phyloP scores from a whole-genome alignment of 2,888 invertebrate genomes.

The Ophion obscuratus region DNA sequence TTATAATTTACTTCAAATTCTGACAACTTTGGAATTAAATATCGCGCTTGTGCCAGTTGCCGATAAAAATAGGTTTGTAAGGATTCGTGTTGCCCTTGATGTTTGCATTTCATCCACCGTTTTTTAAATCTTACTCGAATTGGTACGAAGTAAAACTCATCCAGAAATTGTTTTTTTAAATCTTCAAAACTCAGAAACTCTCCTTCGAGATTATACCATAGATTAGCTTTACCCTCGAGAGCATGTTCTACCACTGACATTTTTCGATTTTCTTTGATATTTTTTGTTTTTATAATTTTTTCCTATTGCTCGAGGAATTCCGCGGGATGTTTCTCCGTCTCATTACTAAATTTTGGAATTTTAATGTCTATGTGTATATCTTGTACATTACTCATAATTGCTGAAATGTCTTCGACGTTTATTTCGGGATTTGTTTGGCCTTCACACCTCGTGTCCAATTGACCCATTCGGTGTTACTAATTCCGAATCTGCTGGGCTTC shows the following conservation, averaged over 20 bases:
- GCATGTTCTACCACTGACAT: conserved; percentile 25
- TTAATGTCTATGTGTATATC: conserved; percentile 1
- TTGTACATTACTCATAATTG: background rate
- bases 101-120: background rate
- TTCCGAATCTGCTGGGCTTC: conserved; percentile 4
- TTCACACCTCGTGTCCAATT: background rate
- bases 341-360: conserved; percentile 1
- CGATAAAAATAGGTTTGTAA: conserved; percentile 14
- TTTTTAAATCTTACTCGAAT: conserved; percentile 8
- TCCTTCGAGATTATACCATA: conserved; percentile 19
- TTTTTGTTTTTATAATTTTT: conserved; percentile 17
- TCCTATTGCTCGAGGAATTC: conserved; percentile 32
- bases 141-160: background rate
- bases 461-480: background rate
- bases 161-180: conserved; percentile 3
- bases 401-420: background rate
- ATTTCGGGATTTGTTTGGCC: background rate
- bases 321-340: conserved; percentile 15
- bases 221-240: conserved; percentile 5
- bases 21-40: background rate
- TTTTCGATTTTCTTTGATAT: conserved; percentile 2
- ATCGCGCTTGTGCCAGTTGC: background rate
- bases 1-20: conserved; percentile 43
- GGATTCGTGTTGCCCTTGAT: background rate
- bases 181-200: background rate